Percentiles rank a stretch among this genome's conserved stretches.
These are phyloP conservation scores for Hiodon alosoides DNA, from an alignment of 2,113 vertebrate genomes.

Conservation along the genomic window DNA sequence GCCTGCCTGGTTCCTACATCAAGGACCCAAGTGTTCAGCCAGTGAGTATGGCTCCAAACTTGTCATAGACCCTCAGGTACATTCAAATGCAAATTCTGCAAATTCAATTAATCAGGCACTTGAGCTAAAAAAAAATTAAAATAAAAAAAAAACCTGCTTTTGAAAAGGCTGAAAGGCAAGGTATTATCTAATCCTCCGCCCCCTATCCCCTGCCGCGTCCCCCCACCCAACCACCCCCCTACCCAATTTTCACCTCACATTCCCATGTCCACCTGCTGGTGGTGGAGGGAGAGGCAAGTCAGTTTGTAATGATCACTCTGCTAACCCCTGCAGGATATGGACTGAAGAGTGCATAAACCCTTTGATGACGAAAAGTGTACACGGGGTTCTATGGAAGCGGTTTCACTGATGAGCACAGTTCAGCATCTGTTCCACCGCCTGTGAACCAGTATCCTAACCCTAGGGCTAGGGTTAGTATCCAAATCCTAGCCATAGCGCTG, in stretches of 20 bases:
- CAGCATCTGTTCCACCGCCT: too few relatives aligned
- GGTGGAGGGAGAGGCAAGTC: constrained; percentile 19
- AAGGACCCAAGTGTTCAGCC: constrained; percentile 20
- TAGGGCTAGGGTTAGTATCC: too few relatives aligned
- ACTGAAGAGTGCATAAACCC: constrained; percentile 57
- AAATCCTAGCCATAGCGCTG: too few relatives aligned
- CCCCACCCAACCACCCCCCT: not conserved
- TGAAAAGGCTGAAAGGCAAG: constrained; percentile 35
- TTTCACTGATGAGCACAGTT: too few relatives aligned
- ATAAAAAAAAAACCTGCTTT: constrained; percentile 24
- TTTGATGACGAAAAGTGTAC: too few relatives aligned
- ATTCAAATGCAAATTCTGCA: constrained; percentile 41
- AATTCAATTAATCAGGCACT: constrained; percentile 48
- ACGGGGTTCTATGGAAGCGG: too few relatives aligned
- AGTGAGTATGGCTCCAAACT: not conserved
- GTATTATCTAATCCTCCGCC: constrained; percentile 35
- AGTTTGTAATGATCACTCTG: constrained; percentile 33
- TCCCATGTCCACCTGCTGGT: not conserved
- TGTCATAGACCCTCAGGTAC: constrained; percentile 6
- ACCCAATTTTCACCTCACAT: not conserved
- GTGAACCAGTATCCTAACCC: too few relatives aligned
- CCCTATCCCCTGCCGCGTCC: constrained; percentile 23
- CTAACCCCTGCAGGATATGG: constrained; percentile 53
- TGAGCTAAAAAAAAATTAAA: constrained; percentile 34
- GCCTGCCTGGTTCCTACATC: constrained; percentile 25